Evolutionary conservation across 92 coral and sea anemone species (phyloP), one percentile per base, ranked within the genome.

Genomic region (Nematostella vectensis): DNA sequence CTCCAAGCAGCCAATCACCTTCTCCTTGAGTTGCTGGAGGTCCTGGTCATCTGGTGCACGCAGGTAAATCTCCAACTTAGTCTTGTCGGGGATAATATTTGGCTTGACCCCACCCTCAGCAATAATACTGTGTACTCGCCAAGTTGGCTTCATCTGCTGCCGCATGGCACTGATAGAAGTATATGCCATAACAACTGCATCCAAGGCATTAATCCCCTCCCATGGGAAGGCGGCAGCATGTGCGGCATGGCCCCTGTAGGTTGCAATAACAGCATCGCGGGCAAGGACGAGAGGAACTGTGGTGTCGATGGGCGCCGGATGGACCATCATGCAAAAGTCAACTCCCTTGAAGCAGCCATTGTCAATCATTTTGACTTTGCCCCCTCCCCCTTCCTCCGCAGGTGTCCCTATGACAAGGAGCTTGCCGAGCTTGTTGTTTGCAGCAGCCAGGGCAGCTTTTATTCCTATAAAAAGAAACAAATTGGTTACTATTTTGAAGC

Each of bases 171-270:
- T 83, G 20, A 82, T 53, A 50, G 31, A 64, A 55, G 40, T 82
- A 51, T 86, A 83, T 27, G 85, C 80, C 56, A 79, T 44, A 4
- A 87, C 86, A 23, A 88, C 91, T 26, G 96, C 96, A 65, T 87
- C 96, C 27, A 87, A 55, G 0, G 96, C 96, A 77, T 87, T 87
- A 48, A 82, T 42, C 19, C 96, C 96, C 59, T 87, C 87, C 91
- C 94, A 88, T 0, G 96, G 96, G 29, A 77, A 85, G 56, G 88
- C 88, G 2, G 96, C 89, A 9, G 96, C 96, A 88, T 88, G 96
- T 10, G 96, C 66, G 0, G 88, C 77, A 45, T 70, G 65, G 1
- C 96, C 96, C 47, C 75, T 88, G 69, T 61, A 88, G 24, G 79
- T 68, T 27, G 78, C 85, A 1, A 38, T 60, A 10, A 68, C 81